These are phyloP conservation scores for Harmothoe impar DNA, from an alignment of 2,888 invertebrate genomes.

Conservation along the genomic window DNA sequence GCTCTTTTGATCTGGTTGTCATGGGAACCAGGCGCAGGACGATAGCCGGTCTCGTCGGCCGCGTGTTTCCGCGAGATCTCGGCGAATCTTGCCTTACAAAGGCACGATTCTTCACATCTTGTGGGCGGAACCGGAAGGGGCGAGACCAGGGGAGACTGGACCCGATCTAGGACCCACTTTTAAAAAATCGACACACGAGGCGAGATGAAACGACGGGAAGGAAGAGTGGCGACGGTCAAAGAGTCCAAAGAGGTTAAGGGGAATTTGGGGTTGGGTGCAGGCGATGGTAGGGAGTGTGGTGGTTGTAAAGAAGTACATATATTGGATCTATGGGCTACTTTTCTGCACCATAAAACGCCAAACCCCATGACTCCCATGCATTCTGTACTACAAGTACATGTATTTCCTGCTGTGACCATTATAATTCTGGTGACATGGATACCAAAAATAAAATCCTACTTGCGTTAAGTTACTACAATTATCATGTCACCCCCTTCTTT, in stretches of 20 bases:
- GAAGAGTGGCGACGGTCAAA: neutral
- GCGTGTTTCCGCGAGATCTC: conserved; percentile 59
- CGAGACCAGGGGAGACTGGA: neutral
- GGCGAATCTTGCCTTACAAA: conserved; percentile 44
- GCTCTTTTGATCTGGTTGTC: conserved; percentile 53
- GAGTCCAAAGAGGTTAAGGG: neutral
- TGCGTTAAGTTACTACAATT: no score
- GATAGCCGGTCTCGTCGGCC: conserved; percentile 33
- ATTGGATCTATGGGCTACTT: no score
- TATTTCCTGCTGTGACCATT: no score
- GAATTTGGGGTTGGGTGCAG: no score
- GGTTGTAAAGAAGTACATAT: no score
- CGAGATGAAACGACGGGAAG: conserved; percentile 31
- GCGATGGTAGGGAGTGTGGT: no score
- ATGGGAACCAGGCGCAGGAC: conserved; percentile 21
- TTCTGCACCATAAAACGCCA: no score
- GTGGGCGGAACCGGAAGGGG: conserved; percentile 52
- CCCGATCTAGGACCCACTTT: neutral
- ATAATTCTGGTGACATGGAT: no score
- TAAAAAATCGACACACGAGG: conserved; percentile 50
- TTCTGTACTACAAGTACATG: no score
- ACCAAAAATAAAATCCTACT: no score
- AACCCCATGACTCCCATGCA: no score
- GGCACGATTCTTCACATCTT: conserved; percentile 52
- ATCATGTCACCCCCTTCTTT: no score